Evolutionary conservation across 2,888 invertebrate genomes (phyloP).

Genomic region (Cyclophora albipunctata): DNA sequence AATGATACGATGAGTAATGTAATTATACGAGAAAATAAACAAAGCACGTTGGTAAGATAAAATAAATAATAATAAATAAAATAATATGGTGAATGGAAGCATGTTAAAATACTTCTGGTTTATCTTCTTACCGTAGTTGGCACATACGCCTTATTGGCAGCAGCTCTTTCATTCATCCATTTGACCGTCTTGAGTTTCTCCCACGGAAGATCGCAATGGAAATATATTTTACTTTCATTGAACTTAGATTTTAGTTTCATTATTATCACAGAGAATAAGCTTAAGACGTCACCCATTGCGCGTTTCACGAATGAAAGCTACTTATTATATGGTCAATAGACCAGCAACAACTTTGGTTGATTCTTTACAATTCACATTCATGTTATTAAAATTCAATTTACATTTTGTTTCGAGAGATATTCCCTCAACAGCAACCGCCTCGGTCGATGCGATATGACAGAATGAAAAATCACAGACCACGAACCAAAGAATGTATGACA

Average conservation of each 20-base stretch:
- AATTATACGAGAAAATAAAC: too few relatives aligned
- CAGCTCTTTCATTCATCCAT: slow-evolving; percentile 88
- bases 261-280: slow-evolving; percentile 70
- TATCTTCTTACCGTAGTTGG: slow-evolving; percentile 79
- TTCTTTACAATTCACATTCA: slow-evolving; percentile 45
- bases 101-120: too few relatives aligned
- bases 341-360: slow-evolving; percentile 40
- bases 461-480: slow-evolving; percentile 14
- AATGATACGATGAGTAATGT: too few relatives aligned
- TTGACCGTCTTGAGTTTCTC: slow-evolving; percentile 70
- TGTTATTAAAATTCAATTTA: slow-evolving; percentile 50
- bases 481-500: too few relatives aligned
- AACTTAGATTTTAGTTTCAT: slow-evolving; percentile 73
- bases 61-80: too few relatives aligned
- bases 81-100: too few relatives aligned
- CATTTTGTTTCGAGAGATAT: slow-evolving; percentile 35
- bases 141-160: slow-evolving; percentile 85
- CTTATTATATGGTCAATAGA: slow-evolving; percentile 59
- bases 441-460: slow-evolving; percentile 38
- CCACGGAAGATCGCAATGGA: slow-evolving; percentile 63
- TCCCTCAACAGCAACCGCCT: slow-evolving; percentile 27
- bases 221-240: slow-evolving; percentile 64
- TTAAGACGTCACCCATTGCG: slow-evolving; percentile 68
- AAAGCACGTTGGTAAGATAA: too few relatives aligned
- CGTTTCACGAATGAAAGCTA: slow-evolving; percentile 32